These are phyloP conservation scores for Amaurobius ferox DNA, from an alignment of 2,888 invertebrate genomes.

Conservation along the genomic window DNA sequence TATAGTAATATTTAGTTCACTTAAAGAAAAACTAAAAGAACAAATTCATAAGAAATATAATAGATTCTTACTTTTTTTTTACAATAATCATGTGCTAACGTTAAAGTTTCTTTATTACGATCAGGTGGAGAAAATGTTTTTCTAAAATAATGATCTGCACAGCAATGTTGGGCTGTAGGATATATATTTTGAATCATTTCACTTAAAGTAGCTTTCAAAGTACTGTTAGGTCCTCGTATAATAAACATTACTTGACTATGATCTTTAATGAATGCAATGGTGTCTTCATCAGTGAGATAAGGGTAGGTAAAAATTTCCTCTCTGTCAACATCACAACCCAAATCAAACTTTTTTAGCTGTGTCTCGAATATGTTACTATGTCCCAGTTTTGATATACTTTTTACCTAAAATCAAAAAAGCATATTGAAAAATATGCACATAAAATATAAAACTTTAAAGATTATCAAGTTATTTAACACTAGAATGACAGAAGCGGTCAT, in stretches of 20 bases:
- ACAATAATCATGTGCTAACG: conserved; percentile 56
- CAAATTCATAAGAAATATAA: too few species aligned
- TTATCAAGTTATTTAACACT: too few species aligned
- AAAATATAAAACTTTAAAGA: too few species aligned
- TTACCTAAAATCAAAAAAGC: too few species aligned
- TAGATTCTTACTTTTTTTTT: conserved; percentile 39
- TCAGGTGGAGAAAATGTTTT: conserved; percentile 33
- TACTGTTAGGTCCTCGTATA: conserved; percentile 62
- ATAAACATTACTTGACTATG: conserved; percentile 58
- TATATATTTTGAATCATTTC: conserved; percentile 48
- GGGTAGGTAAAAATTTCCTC: conserved; percentile 49
- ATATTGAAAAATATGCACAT: too few species aligned
- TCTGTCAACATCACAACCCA: conserved; percentile 51
- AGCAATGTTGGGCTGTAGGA: conserved; percentile 34
- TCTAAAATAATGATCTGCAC: conserved; percentile 60
- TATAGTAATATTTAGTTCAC: too few species aligned
- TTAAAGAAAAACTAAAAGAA: too few species aligned
- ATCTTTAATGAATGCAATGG: conserved; percentile 41
- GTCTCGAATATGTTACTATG: too few species aligned
- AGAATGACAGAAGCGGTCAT: too few species aligned
- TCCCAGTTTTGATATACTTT: too few species aligned
- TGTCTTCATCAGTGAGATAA: conserved; percentile 35
- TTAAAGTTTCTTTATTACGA: conserved; percentile 19
- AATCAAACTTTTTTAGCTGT: conserved; percentile 35
- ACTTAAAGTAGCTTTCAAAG: conserved; percentile 49